These are phyloP conservation scores for Diphyllodes magnificus DNA, from an alignment of 2,113 vertebrate genomes.

Conservation along the genomic window DNA sequence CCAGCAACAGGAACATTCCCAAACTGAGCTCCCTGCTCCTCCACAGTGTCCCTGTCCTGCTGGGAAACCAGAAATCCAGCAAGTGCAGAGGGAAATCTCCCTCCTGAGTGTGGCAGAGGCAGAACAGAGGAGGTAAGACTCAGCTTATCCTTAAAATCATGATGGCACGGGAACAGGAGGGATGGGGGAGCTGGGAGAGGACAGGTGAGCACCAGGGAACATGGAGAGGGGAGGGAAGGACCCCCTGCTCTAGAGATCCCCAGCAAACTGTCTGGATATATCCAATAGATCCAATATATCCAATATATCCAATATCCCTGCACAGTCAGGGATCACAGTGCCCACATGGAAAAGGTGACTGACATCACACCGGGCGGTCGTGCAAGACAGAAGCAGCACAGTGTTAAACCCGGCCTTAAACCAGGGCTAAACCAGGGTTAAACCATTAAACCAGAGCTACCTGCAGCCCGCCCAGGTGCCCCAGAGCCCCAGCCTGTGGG, in stretches of 20 bases:
- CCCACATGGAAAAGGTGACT: accelerated
- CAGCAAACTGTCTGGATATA: not conserved
- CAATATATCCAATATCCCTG: no score
- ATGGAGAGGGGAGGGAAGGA: not conserved
- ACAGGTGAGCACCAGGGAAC: not conserved
- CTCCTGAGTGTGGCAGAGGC: not conserved
- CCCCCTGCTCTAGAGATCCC: not conserved
- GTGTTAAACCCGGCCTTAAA: not conserved
- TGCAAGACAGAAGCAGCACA: not conserved
- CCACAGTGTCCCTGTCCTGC: not conserved
- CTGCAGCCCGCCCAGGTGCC: not conserved
- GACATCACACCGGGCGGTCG: accelerated
- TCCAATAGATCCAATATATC: not conserved
- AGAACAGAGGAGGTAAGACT: not conserved
- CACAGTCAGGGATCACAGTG: not conserved
- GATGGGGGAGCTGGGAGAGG: not conserved
- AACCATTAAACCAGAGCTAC: not conserved
- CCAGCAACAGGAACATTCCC: not conserved
- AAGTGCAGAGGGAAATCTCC: not conserved
- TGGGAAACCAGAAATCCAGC: not conserved
- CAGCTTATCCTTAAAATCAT: not conserved
- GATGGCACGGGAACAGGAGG: accelerated
- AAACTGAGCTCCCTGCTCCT: not conserved
- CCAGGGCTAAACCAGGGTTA: not conserved
- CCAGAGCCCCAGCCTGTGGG: not conserved